Evolutionary conservation across 2,797 vertebrate species (phyloP), one percentile per base, ranked within the genome.

Genomic region (Phrynocephalus vlangalii): DNA sequence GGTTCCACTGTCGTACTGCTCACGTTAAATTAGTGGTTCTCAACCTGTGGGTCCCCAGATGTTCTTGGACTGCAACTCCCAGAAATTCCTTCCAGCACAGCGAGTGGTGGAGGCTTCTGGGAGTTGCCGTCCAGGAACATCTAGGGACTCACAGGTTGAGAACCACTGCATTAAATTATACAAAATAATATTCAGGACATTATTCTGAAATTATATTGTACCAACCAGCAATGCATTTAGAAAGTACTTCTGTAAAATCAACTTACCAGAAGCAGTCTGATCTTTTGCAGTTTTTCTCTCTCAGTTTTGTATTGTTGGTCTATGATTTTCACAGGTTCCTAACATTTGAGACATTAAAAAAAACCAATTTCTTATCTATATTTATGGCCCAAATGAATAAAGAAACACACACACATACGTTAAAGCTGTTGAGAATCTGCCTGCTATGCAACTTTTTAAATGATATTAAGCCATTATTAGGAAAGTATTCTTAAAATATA

Each of bases 181-280:
- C 9, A 48, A 26, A 44, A 22, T 48, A 6, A 72, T 24, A 88
- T 16, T 26, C 70, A 33, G 84, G 5, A 52, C 70, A 85, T 87
- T 1, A 0, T 60, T 52, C 30, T 73, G 52, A 84, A 88, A 67
- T 68, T 73, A 76, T 8, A 52, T 72, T 82, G 66, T 24, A 48
- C 75, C 71, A 33, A 50, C 90, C 33, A 84, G 83, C 22, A 91
- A 68, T 77, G 3, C n/a, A 79, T 89, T 89, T 83, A 63, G 3
- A 15, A 71, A 73, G 4, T 30, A 33, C 10, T 15, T 79, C 24
- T 13, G 26, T 26, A 28, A 44, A 73, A 4, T 6, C 22, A 52
- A 96, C 97, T 98, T 93, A 99, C 99, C 98, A 99, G 96, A n/a
- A 99, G 96, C 87, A 99, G 96, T 0, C 98, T 97, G 88, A 99